Evolutionary conservation across 2,797 vertebrate genomes (phyloP).

Genomic region (Bufotes viridis): DNA sequence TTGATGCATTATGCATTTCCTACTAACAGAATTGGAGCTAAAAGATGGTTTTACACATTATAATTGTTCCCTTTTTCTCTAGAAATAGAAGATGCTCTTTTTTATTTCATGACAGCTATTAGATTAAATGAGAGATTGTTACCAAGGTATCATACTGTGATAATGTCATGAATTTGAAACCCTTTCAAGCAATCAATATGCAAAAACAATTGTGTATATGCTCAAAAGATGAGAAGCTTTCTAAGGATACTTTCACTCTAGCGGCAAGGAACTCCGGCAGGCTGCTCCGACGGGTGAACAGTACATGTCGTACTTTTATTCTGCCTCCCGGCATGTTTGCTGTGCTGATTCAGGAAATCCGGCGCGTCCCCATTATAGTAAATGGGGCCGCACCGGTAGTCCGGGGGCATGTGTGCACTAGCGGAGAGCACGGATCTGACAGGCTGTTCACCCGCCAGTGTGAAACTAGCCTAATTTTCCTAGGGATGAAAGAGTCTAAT

Average conservation of each 20-base stretch:
- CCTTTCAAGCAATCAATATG: conserved; percentile 26
- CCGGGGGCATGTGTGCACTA: too few species aligned
- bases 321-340: too few species aligned
- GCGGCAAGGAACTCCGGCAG: too few species aligned
- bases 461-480: too few species aligned
- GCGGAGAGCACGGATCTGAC: too few species aligned
- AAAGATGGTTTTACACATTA: conserved; percentile 31
- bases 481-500: not conserved
- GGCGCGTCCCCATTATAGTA: too few species aligned
- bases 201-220: conserved; percentile 40
- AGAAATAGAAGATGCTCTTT: conserved; percentile 43
- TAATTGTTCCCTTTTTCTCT: conserved; percentile 47
- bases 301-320: too few species aligned
- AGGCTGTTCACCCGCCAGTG: too few species aligned
- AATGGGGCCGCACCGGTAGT: too few species aligned
- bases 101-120: conserved; percentile 33
- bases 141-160: conserved; percentile 37
- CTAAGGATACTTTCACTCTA: too few species aligned
- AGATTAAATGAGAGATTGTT: conserved; percentile 46
- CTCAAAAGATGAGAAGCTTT: not conserved
- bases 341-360: too few species aligned
- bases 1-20: not conserved
- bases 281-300: too few species aligned
- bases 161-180: conserved; percentile 12
- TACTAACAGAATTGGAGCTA: not conserved